Evolutionary conservation across 1,140 invertebrate genomes (phyloP), one percentile per base, ranked within the genome.

Genomic region (Cyrtorhinus lividipennis): DNA sequence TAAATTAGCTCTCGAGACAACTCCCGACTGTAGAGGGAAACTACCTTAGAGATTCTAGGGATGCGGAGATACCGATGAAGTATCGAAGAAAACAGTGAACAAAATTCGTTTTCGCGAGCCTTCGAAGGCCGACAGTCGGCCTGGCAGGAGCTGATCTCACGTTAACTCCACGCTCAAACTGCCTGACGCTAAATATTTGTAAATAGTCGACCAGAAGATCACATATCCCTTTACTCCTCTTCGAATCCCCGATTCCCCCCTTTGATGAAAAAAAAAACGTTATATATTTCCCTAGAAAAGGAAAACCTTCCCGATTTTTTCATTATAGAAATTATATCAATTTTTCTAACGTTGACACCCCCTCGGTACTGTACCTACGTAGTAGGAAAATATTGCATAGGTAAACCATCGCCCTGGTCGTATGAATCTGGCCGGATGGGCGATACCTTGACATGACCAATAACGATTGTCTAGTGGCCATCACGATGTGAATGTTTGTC

Each of bases 141-240:
- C 10, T 5, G 48, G 20, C 48, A 12, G 48, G 20, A 22, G 48
- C 48, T 12, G 48, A 53, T 53, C 48, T 53, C 48, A 53, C 10
- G 5, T 53, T 13, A 53, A 10, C 48, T 12, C 10, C 5, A 53
- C 18, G 48, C 48, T 53, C 10, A 12, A 22, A 53, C 48, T 53
- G 48, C 48, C 48, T 22, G 48, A 15, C n/a, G 38, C 8, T 10
- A 44, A 44, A 10, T 44, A 10, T 53, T 53, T 53, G 48, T 53
- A 53, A 8, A 53, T 53, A 53, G 48, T 53, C 48, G 48, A 53
- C 48, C 48, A 53, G 8, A 53, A 15, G n/a, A 44, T 44, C 48
- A 53, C 48, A 53, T 53, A 53, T 53, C 48, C 48, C 38, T n/a
- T 44, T 53, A 10, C 48, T 22, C 48, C 48, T 20, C 48, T 53